Evolutionary conservation across 1,140 invertebrate species (phyloP).

Genomic region (Eubasilissa regina): DNA sequence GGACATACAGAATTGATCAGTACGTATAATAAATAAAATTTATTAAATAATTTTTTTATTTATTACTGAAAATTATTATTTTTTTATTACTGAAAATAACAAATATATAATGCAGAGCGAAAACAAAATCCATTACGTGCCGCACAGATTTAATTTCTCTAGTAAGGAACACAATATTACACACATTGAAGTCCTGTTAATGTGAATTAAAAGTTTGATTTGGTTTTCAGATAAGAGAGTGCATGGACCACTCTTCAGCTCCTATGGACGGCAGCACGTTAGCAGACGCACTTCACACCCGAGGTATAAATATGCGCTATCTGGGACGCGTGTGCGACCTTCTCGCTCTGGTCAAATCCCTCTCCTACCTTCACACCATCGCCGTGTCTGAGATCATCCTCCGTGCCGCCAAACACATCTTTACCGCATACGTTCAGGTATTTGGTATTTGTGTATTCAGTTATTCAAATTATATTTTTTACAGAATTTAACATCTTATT

Average conservation of each 20-base stretch:
- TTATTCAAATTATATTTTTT: not conserved
- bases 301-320: slow-evolving; percentile 98
- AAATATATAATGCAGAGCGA: no score
- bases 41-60: no score
- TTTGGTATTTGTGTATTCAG: not conserved
- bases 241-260: slow-evolving; percentile 91
- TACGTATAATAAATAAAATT: no score
- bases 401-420: slow-evolving; percentile 93
- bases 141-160: no score
- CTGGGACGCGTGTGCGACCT: slow-evolving; percentile 90
- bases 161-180: no score
- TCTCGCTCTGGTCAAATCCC: slow-evolving; percentile 83
- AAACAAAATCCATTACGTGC: no score
- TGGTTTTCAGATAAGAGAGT: slow-evolving; percentile 85
- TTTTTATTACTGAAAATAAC: no score
- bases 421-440: slow-evolving; percentile 92
- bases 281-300: slow-evolving; percentile 92
- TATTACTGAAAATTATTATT: no score
- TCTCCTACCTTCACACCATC: slow-evolving; percentile 92
- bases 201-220: no score
- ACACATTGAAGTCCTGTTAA: no score
- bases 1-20: no score
- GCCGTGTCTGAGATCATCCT: slow-evolving; percentile 90
- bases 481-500: not conserved
- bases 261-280: slow-evolving; percentile 96